Evolutionary conservation across 2,797 vertebrate species (phyloP).

Genomic region (Acanthurus lineatus): DNA sequence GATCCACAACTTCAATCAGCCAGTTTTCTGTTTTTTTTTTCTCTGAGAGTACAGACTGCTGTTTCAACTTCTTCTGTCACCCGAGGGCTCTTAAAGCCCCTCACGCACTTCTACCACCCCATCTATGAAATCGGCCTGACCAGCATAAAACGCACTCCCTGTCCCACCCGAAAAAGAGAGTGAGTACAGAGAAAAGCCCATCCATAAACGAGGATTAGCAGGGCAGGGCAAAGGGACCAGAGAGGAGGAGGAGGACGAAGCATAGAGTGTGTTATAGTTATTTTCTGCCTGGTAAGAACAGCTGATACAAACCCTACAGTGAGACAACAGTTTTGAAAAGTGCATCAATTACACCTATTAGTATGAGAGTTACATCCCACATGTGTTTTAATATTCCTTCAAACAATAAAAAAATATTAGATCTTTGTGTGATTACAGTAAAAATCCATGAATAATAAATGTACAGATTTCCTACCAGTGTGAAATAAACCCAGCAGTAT

Average conservation of each 20-base stretch:
- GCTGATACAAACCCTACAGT: slow-evolving; percentile 1
- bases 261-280: slow-evolving; percentile 13
- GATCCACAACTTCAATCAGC: slow-evolving; percentile 37
- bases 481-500: background rate
- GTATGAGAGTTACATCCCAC: no score
- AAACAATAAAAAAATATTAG: background rate
- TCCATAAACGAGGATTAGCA: slow-evolving; percentile 81
- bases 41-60: slow-evolving; percentile 34
- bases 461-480: background rate
- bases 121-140: slow-evolving; percentile 62
- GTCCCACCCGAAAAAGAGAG: slow-evolving; percentile 43
- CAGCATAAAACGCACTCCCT: slow-evolving; percentile 30
- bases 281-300: slow-evolving; percentile 11
- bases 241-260: slow-evolving; percentile 26
- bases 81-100: slow-evolving; percentile 51
- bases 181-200: slow-evolving; percentile 73
- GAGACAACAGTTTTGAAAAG: slow-evolving; percentile 2
- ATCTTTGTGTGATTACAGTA: background rate
- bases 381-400: background rate
- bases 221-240: slow-evolving; percentile 14
- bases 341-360: background rate
- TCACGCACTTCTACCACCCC: slow-evolving; percentile 31
- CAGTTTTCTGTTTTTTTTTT: slow-evolving; percentile 8
- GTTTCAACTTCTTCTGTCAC: slow-evolving; percentile 61
- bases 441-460: no score